Conservation (phyloP, 1,140 invertebrate species). For the Platyscapa corneri region DNA sequence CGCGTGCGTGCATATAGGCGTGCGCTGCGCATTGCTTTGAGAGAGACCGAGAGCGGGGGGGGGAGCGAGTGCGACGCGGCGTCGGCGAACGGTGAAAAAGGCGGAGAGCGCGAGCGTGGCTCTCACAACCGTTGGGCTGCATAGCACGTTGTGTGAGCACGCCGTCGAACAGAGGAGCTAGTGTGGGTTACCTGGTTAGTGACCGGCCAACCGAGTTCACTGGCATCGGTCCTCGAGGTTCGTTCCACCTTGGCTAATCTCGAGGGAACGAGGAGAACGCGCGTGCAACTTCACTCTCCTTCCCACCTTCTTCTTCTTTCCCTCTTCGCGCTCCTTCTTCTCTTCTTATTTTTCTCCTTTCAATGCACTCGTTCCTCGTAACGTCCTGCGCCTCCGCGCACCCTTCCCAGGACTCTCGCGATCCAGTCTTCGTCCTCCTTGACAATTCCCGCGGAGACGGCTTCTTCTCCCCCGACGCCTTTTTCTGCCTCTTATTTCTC, state of each 20-base stretch:
- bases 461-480: not conserved
- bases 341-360: not conserved
- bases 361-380: not conserved
- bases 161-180: slow-evolving; percentile 56
- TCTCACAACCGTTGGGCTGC: slow-evolving; percentile 64
- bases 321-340: slow-evolving; percentile 29
- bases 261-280: slow-evolving; percentile 52
- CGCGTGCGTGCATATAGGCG: not conserved
- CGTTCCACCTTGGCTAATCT: slow-evolving; percentile 73
- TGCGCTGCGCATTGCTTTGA: not conserved
- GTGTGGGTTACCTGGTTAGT: slow-evolving; percentile 76
- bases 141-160: slow-evolving; percentile 62
- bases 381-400: not conserved
- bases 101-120: slow-evolving; percentile 51
- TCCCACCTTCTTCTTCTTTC: slow-evolving; percentile 46
- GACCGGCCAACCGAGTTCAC: slow-evolving; percentile 76
- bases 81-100: slow-evolving; percentile 72
- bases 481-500: not conserved
- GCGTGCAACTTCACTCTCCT: slow-evolving; percentile 39
- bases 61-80: slow-evolving; percentile 48
- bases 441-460: not conserved
- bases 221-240: slow-evolving; percentile 70
- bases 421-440: too few relatives aligned
- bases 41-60: not conserved
- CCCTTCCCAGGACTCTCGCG: slow-evolving; percentile 3